These are phyloP conservation scores for Aleiodes sp. DNA, from an alignment of 1,140 invertebrate species.

Conservation along the genomic window DNA sequence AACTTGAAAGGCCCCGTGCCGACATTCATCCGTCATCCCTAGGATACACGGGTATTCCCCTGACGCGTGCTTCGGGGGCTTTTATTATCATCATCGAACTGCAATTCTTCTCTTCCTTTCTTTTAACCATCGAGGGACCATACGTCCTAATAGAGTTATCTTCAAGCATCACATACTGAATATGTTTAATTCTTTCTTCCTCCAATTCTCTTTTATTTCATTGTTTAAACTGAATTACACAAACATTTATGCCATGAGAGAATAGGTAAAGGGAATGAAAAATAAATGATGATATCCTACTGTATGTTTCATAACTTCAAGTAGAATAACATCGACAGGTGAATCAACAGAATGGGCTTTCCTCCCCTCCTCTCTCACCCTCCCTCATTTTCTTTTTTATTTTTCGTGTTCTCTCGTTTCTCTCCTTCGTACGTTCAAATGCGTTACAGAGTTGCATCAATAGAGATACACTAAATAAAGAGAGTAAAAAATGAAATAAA, in stretches of 20 bases:
- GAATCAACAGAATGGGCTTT: background rate
- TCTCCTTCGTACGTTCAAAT: background rate
- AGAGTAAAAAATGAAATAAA: conserved; percentile 16
- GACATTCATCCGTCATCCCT: background rate
- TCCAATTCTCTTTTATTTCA: too few relatives aligned
- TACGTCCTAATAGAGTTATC: too few relatives aligned
- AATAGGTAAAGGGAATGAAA: background rate
- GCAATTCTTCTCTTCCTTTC: background rate
- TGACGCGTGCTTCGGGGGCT: background rate
- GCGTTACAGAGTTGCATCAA: background rate
- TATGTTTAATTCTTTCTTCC: background rate
- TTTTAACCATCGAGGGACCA: too few relatives aligned
- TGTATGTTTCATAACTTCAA: background rate
- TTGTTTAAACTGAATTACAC: background rate
- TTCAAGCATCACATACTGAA: background rate
- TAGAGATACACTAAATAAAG: background rate
- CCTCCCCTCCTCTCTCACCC: background rate
- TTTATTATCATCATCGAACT: background rate
- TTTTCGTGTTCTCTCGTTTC: background rate
- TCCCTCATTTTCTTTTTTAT: too few relatives aligned
- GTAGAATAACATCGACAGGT: conserved; percentile 11
- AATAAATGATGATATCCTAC: background rate
- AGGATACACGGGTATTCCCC: background rate
- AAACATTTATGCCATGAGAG: background rate
- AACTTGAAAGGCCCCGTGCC: background rate